Evolutionary conservation across 1,140 invertebrate genomes (phyloP), one percentile per base, ranked within the genome.

Genomic region (Drosophila orosa): DNA sequence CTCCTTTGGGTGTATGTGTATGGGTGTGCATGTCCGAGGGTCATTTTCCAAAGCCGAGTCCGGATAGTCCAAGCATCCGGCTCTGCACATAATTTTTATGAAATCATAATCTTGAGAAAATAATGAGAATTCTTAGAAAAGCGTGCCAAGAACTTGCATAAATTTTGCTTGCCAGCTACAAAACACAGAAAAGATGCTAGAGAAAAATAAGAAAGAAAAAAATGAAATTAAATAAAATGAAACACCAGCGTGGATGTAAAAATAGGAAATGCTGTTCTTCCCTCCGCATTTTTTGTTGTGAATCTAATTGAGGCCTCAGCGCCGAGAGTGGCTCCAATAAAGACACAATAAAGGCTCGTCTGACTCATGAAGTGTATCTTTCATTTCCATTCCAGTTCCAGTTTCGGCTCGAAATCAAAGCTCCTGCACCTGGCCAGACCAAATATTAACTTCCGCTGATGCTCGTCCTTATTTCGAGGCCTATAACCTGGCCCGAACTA

Each of bases 21-120:
- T 42, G 35, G 69, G 54, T 66, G 61, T 76, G 56, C 73, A 56
- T 77, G 74, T 69, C 73, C 63, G 65, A 78, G 66, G 66, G 65
- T 78, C 74, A 78, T 71, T 78, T 77, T 77, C 37, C 44, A 31
- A 71, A 65, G 74, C 67, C 67, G 52, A 76, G 63, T 50, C 56
- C 63, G 48, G 57, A 69, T 57, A 44, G 39, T 56, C 62, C 48
- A 31, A 58, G 55, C 57, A 67, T 68, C 66, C 74, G 52, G 73
- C 72, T 76, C 57, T 63, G 74, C 74, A 78, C 60, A 78, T 78
- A 78, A 78, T 78, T 78, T 78, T 78, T 73, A 73, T 78, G 75
- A 78, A 78, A 78, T 78, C 76, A 78, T 78, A 78, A 78, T 78
- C 76, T 78, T 72, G 74, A 78, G 76, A 78, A 78, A 78, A 78